phyloP scores from a whole-genome alignment of 1,140 invertebrate genomes.

The Zaprionus capensis region DNA sequence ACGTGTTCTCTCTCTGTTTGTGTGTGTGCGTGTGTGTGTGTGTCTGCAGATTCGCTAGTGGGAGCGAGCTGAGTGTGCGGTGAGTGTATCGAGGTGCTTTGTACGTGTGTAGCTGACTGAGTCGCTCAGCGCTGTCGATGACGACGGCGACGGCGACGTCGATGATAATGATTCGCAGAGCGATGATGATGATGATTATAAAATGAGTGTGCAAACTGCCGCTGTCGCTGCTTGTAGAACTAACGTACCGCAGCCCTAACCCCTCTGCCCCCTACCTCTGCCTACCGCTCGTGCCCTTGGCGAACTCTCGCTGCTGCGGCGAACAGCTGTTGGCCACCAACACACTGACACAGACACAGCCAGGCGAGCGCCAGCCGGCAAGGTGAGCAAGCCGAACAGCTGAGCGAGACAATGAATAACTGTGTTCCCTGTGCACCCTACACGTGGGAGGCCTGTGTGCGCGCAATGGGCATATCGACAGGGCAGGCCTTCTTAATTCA shows the following conservation, averaged over 20 bases:
- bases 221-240: neutral
- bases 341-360: neutral
- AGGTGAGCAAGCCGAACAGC: constrained; percentile 32
- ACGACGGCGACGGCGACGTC: neutral
- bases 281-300: neutral
- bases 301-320: neutral
- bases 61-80: neutral
- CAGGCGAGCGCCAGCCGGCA: constrained; percentile 15
- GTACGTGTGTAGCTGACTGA: constrained; percentile 7
- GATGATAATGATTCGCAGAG: neutral
- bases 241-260: neutral
- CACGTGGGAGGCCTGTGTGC: constrained; percentile 16
- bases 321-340: constrained; percentile 31
- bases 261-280: neutral
- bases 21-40: constrained; percentile 20
- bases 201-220: neutral
- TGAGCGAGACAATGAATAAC: constrained; percentile 33
- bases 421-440: constrained; percentile 5
- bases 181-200: neutral
- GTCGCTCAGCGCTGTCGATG: neutral
- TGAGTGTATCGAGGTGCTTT: constrained; percentile 21
- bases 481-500: too few relatives aligned
- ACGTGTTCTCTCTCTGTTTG: neutral
- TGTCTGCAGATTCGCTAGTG: constrained; percentile 1
- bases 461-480: neutral